Conservation (phyloP, 2,888 invertebrate species). For the Tridacna crocea region DNA sequence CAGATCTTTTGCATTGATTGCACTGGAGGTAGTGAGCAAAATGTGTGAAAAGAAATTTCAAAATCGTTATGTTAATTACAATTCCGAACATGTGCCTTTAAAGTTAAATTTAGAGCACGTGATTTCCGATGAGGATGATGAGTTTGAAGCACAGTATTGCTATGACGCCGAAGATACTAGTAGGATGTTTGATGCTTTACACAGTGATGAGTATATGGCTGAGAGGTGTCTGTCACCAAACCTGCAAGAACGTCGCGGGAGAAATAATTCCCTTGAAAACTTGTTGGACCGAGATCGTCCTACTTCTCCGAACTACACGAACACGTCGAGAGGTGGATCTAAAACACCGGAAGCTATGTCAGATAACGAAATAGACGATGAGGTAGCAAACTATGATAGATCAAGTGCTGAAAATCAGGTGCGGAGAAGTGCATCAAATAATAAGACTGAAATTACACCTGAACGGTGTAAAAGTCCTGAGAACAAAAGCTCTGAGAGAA, state of each 20-base stretch:
- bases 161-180: slow-evolving; percentile 60
- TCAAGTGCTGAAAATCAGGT: slow-evolving; percentile 17
- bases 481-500: slow-evolving; percentile 3
- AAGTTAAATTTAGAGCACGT: slow-evolving; percentile 53
- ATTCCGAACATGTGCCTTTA: slow-evolving; percentile 55
- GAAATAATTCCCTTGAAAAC: slow-evolving; percentile 52
- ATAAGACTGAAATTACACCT: background rate
- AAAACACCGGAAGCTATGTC: slow-evolving; percentile 12
- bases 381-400: slow-evolving; percentile 33
- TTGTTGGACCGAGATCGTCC: slow-evolving; percentile 50
- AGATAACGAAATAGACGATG: slow-evolving; percentile 33
- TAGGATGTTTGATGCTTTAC: slow-evolving; percentile 56
- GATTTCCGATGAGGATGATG: slow-evolving; percentile 64
- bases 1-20: slow-evolving; percentile 76
- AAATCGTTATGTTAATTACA: slow-evolving; percentile 63
- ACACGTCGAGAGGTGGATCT: background rate
- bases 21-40: slow-evolving; percentile 73
- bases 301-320: slow-evolving; percentile 31
- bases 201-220: slow-evolving; percentile 36
- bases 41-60: slow-evolving; percentile 72
- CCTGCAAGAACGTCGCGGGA: background rate
- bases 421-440: background rate
- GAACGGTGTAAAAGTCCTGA: slow-evolving; percentile 34
- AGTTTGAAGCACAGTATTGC: slow-evolving; percentile 61
- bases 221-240: slow-evolving; percentile 28